Evolutionary conservation across 2,113 vertebrate species (phyloP).

Genomic region (Tonatia bakeri): DNA sequence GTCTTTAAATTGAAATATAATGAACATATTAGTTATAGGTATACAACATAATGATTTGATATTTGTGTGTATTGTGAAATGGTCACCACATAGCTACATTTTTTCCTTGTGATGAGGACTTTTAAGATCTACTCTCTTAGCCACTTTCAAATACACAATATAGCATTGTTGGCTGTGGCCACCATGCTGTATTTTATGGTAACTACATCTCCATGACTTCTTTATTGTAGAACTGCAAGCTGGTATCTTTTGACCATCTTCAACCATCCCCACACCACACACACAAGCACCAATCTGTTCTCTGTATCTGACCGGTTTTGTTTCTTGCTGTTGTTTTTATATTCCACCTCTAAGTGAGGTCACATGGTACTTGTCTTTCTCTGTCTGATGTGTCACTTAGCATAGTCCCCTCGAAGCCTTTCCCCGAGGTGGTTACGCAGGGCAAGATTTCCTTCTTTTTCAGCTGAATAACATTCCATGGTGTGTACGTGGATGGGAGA

Average conservation of each 20-base stretch:
- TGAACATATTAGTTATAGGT: neutral
- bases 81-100: no score
- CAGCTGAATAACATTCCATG: neutral
- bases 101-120: neutral
- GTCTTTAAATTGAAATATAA: no score
- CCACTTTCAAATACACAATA: neutral
- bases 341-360: neutral
- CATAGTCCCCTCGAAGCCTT: neutral
- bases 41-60: neutral
- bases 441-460: neutral
- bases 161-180: neutral
- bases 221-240: neutral
- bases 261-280: no score
- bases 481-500: neutral
- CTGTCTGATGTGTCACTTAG: neutral
- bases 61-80: neutral
- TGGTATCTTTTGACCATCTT: neutral
- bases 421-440: neutral
- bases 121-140: neutral
- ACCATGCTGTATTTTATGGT: no score
- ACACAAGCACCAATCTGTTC: neutral
- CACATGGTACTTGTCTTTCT: neutral
- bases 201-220: neutral
- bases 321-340: neutral
- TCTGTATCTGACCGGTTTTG: neutral